These are phyloP conservation scores for Andrena chrysosceles DNA, from an alignment of 2,888 invertebrate species.

Conservation along the genomic window DNA sequence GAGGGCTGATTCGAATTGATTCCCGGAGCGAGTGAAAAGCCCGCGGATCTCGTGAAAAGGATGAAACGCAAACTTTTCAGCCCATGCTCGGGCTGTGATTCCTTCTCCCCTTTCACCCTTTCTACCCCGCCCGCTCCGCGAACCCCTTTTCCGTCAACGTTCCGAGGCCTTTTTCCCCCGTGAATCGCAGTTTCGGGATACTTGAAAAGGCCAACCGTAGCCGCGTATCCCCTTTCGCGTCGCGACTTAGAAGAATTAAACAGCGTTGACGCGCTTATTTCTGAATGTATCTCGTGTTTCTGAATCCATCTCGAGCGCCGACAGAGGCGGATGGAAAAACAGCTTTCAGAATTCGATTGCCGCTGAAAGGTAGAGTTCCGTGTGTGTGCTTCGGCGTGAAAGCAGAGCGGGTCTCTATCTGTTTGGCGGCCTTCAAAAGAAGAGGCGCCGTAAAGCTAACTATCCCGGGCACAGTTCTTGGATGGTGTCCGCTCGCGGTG, in stretches of 20 bases:
- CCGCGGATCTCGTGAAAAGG: slow-evolving; percentile 62
- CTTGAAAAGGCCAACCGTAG: slow-evolving; percentile 30
- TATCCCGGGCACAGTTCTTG: too few relatives aligned
- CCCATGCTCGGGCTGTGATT: slow-evolving; percentile 50
- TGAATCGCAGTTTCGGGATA: slow-evolving; percentile 30
- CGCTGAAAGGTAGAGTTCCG: too few relatives aligned
- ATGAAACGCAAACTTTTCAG: slow-evolving; percentile 73
- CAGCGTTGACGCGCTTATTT: background rate
- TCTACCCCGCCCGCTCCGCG: slow-evolving; percentile 4
- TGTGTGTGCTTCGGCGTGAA: too few relatives aligned
- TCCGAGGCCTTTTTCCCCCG: background rate
- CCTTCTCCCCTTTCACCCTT: slow-evolving; percentile 33
- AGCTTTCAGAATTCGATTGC: background rate
- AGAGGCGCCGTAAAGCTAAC: too few relatives aligned
- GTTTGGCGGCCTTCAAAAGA: too few relatives aligned
- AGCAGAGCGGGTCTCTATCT: too few relatives aligned
- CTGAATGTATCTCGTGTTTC: background rate
- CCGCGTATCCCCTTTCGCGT: slow-evolving; percentile 4
- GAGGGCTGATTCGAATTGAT: slow-evolving; percentile 70
- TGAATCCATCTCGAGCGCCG: background rate
- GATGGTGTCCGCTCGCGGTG: too few relatives aligned
- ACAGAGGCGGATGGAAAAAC: background rate
- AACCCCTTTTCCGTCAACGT: slow-evolving; percentile 5
- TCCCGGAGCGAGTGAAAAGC: slow-evolving; percentile 66
- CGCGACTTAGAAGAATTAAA: slow-evolving; percentile 30